Base-by-base conservation (phyloP, 2,797 vertebrate species). In the Odontamblyopus rebecca region DNA sequence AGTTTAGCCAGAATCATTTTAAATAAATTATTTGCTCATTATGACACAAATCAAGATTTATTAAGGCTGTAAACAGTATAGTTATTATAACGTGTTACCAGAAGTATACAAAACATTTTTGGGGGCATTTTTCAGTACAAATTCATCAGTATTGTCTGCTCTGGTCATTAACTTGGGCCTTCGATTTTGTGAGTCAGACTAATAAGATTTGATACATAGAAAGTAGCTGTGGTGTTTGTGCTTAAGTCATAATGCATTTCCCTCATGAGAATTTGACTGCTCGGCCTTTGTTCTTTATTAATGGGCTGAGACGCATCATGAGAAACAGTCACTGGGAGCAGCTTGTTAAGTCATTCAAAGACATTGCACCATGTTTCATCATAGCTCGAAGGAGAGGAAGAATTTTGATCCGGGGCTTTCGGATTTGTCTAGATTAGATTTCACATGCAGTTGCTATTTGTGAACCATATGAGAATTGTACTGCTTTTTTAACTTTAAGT, bases 131-230 rank as follows among this genome's bases (percentile, higher is more conserved):
- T 67, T 62, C 65, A 62, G 56, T 82, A 50, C 62, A 69, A 41
- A 72, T 74, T 72, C 32, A 29, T 67, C 68, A 78, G 79, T 84
- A 73, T 75, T 82, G 66, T 72, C 77, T 86, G 69, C 64, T 78
- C 80, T 70, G 70, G 70, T 73, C 72, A 63, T 78, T 82, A n/a
- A 5, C 82, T 77, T 82, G 74, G 70, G 81, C 80, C 78, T 35
- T 66, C 6, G n/a, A 72, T 65, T 75, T 74, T 71, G 57, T 71
- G 72, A 62, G 72, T 68, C 71, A 72, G 38, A 86, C 73, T n/a
- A 73, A 54, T 64, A 84, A 70, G 71, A 61, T 68, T 80, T 85
- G 78, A 83, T 67, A 75, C 50, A 79, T 83, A 77, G 72, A 84
- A 90, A 83, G 80, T 73, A 81, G 69, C 73, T 67, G n/a, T 57